Evolutionary conservation across 2,797 vertebrate genomes (phyloP).

Genomic region (Somateria mollissima): DNA sequence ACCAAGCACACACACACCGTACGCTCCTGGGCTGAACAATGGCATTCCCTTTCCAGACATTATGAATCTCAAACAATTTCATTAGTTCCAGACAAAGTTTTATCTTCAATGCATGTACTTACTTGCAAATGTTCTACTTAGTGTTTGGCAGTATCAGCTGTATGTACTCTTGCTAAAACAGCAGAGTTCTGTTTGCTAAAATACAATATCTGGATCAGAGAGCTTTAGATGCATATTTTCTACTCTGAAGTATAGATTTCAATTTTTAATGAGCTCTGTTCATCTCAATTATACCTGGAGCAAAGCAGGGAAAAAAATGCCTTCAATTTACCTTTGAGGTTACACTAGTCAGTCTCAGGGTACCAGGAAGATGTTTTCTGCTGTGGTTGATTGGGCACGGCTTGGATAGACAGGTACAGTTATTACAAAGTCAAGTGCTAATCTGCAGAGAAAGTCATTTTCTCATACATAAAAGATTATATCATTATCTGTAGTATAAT

Average conservation of each 20-base stretch:
- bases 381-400: neutral
- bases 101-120: neutral
- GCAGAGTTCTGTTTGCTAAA: neutral
- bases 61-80: neutral
- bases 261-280: constrained; percentile 1
- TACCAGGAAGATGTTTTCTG: neutral
- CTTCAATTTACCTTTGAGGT: neutral
- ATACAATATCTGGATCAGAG: neutral
- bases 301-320: neutral
- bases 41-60: accelerated
- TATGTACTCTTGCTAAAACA: neutral
- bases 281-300: neutral
- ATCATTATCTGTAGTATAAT: neutral
- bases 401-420: neutral
- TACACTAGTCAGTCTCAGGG: neutral
- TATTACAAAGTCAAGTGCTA: neutral
- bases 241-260: neutral
- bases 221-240: neutral
- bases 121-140: neutral
- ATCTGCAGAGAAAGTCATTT: neutral
- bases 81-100: neutral
- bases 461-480: neutral
- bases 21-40: accelerated
- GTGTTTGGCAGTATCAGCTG: neutral
- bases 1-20: neutral